A percentile compares a stretch with the other conserved stretches of the same genome.
These are phyloP conservation scores for Solea senegalensis DNA, from an alignment of 2,113 vertebrate species.

Conservation along the genomic window DNA sequence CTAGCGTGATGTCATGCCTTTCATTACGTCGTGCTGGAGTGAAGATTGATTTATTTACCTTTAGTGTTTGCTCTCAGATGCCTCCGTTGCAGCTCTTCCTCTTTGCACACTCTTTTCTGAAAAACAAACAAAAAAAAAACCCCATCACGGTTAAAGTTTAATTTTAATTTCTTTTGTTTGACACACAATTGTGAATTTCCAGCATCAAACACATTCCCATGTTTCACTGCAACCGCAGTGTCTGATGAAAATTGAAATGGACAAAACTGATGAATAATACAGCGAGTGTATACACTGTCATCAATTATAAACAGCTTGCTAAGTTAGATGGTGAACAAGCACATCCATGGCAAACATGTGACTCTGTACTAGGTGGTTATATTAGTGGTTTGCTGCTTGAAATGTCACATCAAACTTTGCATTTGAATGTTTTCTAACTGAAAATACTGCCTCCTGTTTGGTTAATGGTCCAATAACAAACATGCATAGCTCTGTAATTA, in stretches of 20 bases:
- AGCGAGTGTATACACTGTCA: conserved; percentile 53
- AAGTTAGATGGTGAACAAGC: conserved; percentile 12
- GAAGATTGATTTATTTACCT: too few relatives aligned
- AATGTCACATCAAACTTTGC: background rate
- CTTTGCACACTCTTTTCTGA: too few relatives aligned
- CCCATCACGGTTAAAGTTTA: too few relatives aligned
- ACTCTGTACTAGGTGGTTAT: background rate
- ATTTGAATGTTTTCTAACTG: background rate
- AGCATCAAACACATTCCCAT: background rate
- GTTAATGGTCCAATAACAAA: too few relatives aligned
- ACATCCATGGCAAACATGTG: conserved; percentile 1
- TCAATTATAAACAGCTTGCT: conserved; percentile 62
- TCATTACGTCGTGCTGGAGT: too few relatives aligned
- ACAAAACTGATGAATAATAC: conserved; percentile 68
- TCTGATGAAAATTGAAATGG: conserved; percentile 45
- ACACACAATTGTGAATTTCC: too few relatives aligned
- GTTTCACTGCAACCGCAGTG: conserved; percentile 15
- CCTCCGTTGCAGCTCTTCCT: too few relatives aligned
- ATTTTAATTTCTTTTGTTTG: too few relatives aligned
- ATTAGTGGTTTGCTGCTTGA: conserved; percentile 5
- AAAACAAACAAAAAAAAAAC: too few relatives aligned
- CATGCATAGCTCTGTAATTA: conserved; percentile 27
- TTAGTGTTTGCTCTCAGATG: too few relatives aligned
- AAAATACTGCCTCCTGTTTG: background rate
- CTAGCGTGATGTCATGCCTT: too few relatives aligned